phyloP scores from a whole-genome alignment of 2,113 vertebrate species.

The Phoenicopterus ruber region DNA sequence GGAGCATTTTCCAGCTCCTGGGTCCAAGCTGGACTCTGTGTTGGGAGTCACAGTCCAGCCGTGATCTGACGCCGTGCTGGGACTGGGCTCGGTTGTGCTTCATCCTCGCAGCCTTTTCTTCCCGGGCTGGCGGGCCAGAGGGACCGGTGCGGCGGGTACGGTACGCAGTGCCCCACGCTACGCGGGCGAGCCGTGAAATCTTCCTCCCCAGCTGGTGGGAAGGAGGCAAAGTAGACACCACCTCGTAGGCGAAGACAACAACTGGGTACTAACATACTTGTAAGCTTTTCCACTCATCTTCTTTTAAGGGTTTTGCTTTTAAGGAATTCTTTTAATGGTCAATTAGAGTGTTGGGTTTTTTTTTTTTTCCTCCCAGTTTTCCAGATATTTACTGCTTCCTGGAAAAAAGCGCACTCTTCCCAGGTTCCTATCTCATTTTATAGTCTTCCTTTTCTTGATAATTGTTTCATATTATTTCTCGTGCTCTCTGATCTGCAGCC shows the following conservation, averaged over 20 bases:
- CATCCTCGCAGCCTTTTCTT: background rate
- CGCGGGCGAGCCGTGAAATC: background rate
- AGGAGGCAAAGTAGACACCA: background rate
- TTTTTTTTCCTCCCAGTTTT: background rate
- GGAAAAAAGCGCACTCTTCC: background rate
- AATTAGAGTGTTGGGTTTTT: background rate
- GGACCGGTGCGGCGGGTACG: rapidly evolving
- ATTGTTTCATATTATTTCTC: background rate
- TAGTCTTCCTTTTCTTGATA: background rate
- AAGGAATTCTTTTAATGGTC: background rate
- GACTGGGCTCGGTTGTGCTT: background rate
- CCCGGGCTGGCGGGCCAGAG: background rate
- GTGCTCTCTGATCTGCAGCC: background rate
- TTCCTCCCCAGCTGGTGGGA: background rate
- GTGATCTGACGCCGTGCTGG: rapidly evolving
- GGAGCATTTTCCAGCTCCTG: slow-evolving; percentile 40
- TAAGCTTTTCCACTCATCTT: background rate
- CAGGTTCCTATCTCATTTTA: background rate
- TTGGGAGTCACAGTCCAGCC: background rate
- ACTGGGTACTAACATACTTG: background rate
- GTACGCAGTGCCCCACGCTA: background rate
- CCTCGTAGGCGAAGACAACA: background rate
- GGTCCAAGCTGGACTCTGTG: slow-evolving; percentile 26
- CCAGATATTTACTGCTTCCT: slow-evolving; percentile 1
- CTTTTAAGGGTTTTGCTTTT: background rate